phyloP scores from a whole-genome alignment of 2,113 vertebrate species.

The Hydropotes inermis region DNA sequence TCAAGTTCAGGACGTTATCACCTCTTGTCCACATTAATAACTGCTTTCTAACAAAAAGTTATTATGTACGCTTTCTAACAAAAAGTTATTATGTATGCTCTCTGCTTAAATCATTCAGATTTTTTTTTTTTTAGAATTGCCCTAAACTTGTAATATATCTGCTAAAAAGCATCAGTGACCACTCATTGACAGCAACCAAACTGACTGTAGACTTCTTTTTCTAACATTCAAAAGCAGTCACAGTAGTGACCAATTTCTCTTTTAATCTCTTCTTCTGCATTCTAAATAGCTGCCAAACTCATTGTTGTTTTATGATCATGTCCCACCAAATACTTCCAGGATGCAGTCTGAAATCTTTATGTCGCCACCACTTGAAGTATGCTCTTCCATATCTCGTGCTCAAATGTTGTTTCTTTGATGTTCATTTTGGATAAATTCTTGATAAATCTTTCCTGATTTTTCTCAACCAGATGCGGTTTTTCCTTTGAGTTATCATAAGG shows the following conservation, averaged over 20 bases:
- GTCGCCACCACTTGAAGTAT: not conserved
- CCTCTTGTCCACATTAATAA: not conserved
- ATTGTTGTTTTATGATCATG: not conserved
- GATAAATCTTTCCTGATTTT: constrained; percentile 19
- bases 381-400: not conserved
- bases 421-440: not conserved
- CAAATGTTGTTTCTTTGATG: not conserved
- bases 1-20: not conserved
- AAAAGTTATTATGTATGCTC: not conserved
- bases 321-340: not conserved
- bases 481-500: not conserved
- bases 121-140: not conserved
- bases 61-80: not conserved
- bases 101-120: not conserved
- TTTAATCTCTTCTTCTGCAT: not conserved
- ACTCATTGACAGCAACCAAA: not conserved
- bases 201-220: not conserved
- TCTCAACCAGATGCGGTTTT: not conserved
- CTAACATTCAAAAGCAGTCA: not conserved
- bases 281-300: not conserved
- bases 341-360: not conserved
- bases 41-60: not conserved
- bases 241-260: not conserved
- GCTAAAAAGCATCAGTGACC: not conserved
- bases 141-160: not conserved